Percentiles rank a stretch among this genome's conserved stretches.
These are phyloP conservation scores for Calypte anna DNA, from an alignment of 2,113 vertebrate genomes.

Conservation along the genomic window DNA sequence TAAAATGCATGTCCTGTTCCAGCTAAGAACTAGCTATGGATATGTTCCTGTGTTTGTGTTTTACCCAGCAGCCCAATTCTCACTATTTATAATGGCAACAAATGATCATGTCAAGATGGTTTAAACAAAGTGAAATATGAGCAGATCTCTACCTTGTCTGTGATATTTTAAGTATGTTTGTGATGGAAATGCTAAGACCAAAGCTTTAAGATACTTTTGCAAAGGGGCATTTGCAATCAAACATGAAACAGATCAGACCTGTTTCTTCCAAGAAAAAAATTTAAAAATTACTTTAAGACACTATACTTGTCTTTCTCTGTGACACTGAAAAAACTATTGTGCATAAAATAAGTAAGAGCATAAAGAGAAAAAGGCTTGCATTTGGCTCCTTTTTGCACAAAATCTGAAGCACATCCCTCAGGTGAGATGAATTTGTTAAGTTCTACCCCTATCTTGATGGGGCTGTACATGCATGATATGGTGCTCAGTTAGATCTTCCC, in stretches of 20 bases:
- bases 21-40: not conserved
- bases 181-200: not conserved
- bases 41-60: not conserved
- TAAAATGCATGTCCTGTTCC: not conserved
- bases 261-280: not conserved
- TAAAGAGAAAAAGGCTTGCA: not conserved
- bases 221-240: not conserved
- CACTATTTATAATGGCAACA: slow-evolving; percentile 42
- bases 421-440: not conserved
- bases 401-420: not conserved
- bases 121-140: slow-evolving; percentile 43
- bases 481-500: not conserved
- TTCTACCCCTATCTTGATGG: not conserved
- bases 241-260: not conserved
- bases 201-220: not conserved
- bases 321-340: not conserved
- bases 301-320: not conserved
- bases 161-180: slow-evolving; percentile 12
- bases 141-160: slow-evolving; percentile 11
- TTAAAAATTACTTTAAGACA: not conserved
- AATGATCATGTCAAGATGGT: slow-evolving; percentile 35
- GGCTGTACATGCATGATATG: not conserved
- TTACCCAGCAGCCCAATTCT: slow-evolving; percentile 7
- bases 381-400: not conserved
- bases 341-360: not conserved